Percentiles rank a stretch among this genome's conserved stretches.
Evolutionary conservation across 2,888 invertebrate species (phyloP).

Genomic region (Ennomos quercinarius): DNA sequence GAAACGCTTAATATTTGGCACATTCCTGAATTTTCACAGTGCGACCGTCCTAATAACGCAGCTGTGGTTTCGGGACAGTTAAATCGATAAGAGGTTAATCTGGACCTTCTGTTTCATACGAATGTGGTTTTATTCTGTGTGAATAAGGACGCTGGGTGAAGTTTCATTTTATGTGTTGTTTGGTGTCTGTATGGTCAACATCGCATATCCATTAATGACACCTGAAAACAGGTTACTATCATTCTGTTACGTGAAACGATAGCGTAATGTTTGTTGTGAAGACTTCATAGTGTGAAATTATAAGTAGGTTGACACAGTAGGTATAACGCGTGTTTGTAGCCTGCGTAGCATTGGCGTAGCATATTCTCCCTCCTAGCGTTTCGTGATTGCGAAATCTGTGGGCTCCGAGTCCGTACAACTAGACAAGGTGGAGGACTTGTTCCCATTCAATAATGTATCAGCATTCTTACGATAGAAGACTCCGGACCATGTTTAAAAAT

Average conservation of each 20-base stretch:
- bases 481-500: too few relatives aligned
- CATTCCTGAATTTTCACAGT: background rate
- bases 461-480: too few relatives aligned
- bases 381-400: background rate
- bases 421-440: background rate
- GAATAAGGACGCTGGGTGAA: background rate
- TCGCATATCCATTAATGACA: too few relatives aligned
- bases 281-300: background rate
- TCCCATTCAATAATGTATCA: background rate
- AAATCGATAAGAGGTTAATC: conserved; percentile 40
- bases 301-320: background rate
- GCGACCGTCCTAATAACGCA: conserved; percentile 16
- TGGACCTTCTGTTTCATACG: conserved; percentile 7
- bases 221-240: too few relatives aligned
- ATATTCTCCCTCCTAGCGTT: conserved; percentile 1
- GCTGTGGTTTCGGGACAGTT: conserved; percentile 32
- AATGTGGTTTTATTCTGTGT: background rate
- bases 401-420: background rate
- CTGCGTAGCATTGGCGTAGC: conserved; percentile 10
- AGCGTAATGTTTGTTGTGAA: conserved; percentile 7
- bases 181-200: background rate
- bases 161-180: background rate
- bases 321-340: background rate
- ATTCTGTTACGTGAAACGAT: background rate
- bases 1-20: conserved; percentile 6